A percentile compares a stretch with the other conserved stretches of the same genome.
These are phyloP conservation scores for Labeo catla DNA, from an alignment of 2,113 vertebrate genomes.

Conservation along the genomic window DNA sequence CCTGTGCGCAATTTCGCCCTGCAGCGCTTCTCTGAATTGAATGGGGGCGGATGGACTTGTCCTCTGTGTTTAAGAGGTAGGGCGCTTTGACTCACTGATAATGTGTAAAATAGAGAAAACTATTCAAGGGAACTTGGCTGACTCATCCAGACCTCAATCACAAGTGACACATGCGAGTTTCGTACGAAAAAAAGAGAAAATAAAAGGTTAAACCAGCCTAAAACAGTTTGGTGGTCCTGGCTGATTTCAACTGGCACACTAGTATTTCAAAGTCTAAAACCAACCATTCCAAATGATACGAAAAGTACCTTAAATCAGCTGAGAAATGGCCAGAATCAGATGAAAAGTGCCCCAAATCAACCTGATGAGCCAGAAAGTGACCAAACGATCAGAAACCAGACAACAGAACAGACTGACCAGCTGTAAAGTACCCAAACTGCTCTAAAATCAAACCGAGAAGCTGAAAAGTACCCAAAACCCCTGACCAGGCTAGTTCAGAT, in stretches of 20 bases:
- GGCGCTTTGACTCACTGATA: slow-evolving; percentile 46
- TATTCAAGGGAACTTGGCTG: slow-evolving; percentile 23
- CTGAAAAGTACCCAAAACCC: background rate
- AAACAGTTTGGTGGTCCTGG: background rate
- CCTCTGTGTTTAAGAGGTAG: slow-evolving; percentile 35
- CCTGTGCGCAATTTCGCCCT: slow-evolving; percentile 32
- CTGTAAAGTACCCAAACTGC: too few relatives aligned
- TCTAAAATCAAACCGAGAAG: background rate
- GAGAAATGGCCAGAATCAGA: background rate
- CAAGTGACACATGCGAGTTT: slow-evolving; percentile 24
- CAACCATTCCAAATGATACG: background rate
- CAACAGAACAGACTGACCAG: background rate
- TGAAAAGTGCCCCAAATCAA: background rate
- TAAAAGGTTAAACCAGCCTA: background rate
- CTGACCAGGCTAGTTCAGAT: background rate
- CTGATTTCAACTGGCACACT: background rate
- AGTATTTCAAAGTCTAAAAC: background rate
- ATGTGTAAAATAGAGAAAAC: slow-evolving; percentile 40
- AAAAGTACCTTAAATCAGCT: background rate
- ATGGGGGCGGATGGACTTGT: slow-evolving; percentile 37
- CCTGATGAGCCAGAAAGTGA: background rate
- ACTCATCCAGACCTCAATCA: slow-evolving; percentile 30
- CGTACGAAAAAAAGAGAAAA: background rate
- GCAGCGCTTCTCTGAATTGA: slow-evolving; percentile 26
- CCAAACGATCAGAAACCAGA: background rate